Conservation (phyloP, 2,797 vertebrate genomes). For the Acanthis flammea region DNA sequence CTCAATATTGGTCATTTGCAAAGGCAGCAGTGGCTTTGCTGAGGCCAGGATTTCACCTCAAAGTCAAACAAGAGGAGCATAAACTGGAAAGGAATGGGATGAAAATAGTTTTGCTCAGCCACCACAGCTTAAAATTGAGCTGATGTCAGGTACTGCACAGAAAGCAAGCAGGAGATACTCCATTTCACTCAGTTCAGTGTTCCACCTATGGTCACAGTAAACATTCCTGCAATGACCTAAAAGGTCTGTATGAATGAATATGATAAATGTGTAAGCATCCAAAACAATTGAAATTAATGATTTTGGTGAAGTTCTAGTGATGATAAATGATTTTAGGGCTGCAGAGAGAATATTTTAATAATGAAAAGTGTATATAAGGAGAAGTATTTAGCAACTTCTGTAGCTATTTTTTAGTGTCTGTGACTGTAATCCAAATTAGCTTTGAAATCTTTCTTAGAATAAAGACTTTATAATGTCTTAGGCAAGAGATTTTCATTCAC, state of each 20-base stretch:
- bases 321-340: neutral
- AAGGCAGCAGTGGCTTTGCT: neutral
- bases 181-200: neutral
- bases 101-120: neutral
- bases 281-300: neutral
- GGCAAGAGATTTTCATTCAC: neutral
- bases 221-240: neutral
- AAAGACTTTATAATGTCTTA: neutral
- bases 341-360: neutral
- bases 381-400: neutral
- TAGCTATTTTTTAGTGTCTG: neutral
- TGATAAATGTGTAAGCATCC: neutral
- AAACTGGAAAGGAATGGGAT: neutral
- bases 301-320: neutral
- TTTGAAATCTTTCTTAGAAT: neutral
- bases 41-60: neutral
- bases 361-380: neutral
- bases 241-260: neutral
- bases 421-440: neutral
- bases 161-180: neutral
- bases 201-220: neutral
- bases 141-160: neutral
- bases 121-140: neutral
- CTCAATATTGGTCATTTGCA: neutral
- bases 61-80: neutral